Evolutionary conservation across 2,113 vertebrate genomes (phyloP), one percentile per base, ranked within the genome.

Genomic region (Struthio camelus): DNA sequence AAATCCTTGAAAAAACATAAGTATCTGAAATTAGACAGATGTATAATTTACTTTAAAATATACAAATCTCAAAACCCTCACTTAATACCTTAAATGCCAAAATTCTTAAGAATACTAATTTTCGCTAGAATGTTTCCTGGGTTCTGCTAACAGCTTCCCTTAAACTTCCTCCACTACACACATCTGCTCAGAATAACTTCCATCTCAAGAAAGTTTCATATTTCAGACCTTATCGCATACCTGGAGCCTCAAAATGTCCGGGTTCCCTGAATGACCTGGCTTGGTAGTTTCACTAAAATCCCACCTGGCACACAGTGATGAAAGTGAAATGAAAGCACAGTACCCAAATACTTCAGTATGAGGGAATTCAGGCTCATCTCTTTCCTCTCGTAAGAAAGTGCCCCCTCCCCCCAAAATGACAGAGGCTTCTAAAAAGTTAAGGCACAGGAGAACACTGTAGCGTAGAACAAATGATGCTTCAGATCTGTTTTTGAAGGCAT

Each of bases 321-420:
- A 70, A 85, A 66, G 30, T 2, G 16, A 65, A 82, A 71, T 44
- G 34, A 79, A 76, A 86, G 11, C n/a, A 27, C 5, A 61, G 28
- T 4, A 56, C 6, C 10, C 44, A n/a, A 17, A 4, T 44, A 38
- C 28, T 27, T 50, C 54, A 56, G 44, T 4, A 19, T 30, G 27
- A 84, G 20, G n/a, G 44, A 15, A 44, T 48, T 85, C 44, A 62
- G 8, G 23, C 9, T 80, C 9, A 23, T 13, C 6, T 56, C 28
- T 42, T 83, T 58, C 30, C 24, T 44, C 19, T 82, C 12, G 64
- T 17, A 51, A 56, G 9, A 46, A 86, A 34, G 5, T 32, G 14
- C 6, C 38, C 2, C 1, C 13, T 0, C 19, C 25, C 14, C 5
- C 44, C 15, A 24, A 2, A 51, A 5, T 0, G 2, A 48, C 0